Conservation (phyloP, 2,113 vertebrate species). For the Podarcis muralis region DNA sequence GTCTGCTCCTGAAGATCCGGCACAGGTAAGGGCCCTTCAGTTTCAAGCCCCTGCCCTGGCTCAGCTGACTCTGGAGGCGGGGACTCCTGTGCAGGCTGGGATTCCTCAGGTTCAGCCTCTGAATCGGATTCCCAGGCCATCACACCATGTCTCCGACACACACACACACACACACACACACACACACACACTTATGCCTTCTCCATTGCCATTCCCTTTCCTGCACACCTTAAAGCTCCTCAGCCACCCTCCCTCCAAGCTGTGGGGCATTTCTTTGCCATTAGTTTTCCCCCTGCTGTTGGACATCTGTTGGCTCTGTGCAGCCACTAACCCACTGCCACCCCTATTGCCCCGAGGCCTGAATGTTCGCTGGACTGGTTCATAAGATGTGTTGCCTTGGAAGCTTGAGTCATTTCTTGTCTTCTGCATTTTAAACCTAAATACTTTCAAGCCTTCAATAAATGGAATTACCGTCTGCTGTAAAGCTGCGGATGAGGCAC, state of each 20-base stretch:
- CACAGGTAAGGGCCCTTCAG: no score
- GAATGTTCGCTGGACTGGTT: neutral
- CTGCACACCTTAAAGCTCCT: neutral
- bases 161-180: no score
- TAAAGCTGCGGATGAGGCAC: constrained; percentile 10
- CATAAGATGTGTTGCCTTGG: neutral
- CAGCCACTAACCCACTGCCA: neutral
- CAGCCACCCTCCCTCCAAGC: neutral
- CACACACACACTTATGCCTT: neutral
- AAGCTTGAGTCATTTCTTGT: neutral
- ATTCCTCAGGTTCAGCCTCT: no score
- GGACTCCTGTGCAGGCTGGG: no score
- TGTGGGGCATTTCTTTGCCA: neutral
- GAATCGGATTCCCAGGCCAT: no score
- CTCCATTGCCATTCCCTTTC: neutral
- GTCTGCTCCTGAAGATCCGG: no score
- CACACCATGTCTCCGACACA: no score
- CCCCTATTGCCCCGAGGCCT: no score
- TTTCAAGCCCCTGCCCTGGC: no score
- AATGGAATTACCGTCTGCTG: constrained; percentile 2
- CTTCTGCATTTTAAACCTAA: constrained; percentile 7
- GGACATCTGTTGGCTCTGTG: neutral
- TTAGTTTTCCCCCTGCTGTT: neutral
- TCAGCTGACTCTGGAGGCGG: no score
- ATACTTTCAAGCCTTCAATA: constrained; percentile 2